Base-by-base conservation (phyloP, 2,113 vertebrate genomes). In the Strix aluco region DNA sequence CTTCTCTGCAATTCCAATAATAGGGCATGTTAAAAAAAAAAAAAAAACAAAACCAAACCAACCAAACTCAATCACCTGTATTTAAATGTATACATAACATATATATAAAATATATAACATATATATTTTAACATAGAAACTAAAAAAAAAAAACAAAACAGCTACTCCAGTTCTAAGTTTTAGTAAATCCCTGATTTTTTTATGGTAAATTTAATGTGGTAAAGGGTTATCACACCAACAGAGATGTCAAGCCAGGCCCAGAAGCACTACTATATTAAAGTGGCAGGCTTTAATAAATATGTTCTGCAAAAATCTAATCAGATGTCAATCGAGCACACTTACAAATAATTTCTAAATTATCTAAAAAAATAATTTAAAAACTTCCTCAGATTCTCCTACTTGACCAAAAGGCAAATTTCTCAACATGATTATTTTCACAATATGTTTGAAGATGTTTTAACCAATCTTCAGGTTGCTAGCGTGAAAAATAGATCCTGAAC, bases 401-500 rank as follows among this genome's bases (percentile, higher is more conserved):
- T 91, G 80, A 74, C 72, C 88, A 79, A 84, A 88, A 80, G 67
- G 44, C 61, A 80, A 84, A 74, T 63, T 74, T 49, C 73, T 94
- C 73, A 58, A 80, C 59, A 54, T 70, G 4, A 70, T 88, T 88
- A 84, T 85, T 94, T 92, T 85, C 67, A 75, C 80, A 88, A 51
- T 63, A 84, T 58, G 10, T 63, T 80, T 79, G 62, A 94, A 80
- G 67, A 89, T 59, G 32, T 86, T 92, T 92, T 71, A 89, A 86
- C 23, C 61, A 77, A 78, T 77, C 47, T 89, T 89, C 77, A 86
- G 58, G 47, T 81, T 90, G 67, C 52, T 81, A 26, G 63, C 57
- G 32, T 72, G 75, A 89, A 95, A 86, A 92, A 89, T n/a, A 86
- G 70, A 89, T 86, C 81, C 57, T 77, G 63, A 77, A 94, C 52